A percentile compares a stretch with the other conserved stretches of the same genome.
Evolutionary conservation across 2,113 vertebrate species (phyloP).

Genomic region (Podiceps cristatus): DNA sequence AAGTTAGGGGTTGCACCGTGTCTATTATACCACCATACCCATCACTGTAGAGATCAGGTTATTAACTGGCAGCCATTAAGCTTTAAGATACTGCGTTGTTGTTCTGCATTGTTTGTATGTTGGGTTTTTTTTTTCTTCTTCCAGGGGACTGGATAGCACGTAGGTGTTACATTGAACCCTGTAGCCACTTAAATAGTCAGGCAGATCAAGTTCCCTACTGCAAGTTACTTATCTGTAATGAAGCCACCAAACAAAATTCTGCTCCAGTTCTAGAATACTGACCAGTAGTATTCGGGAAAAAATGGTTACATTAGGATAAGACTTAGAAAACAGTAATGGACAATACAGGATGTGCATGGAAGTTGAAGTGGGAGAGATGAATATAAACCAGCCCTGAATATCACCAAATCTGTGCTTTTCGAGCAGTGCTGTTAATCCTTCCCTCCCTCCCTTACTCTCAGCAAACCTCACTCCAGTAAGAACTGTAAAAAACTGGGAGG

Average conservation of each 20-base stretch:
- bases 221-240: neutral
- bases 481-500: neutral
- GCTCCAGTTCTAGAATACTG: neutral
- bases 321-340: neutral
- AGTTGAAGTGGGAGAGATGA: neutral
- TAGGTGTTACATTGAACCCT: neutral
- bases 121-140: neutral
- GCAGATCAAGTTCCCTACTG: neutral
- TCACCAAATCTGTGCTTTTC: neutral
- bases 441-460: neutral
- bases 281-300: neutral
- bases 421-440: neutral
- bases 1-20: neutral
- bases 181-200: neutral
- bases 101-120: neutral
- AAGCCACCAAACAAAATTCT: neutral
- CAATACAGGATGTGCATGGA: neutral
- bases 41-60: neutral
- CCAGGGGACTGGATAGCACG: neutral
- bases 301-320: neutral
- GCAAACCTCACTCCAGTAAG: neutral
- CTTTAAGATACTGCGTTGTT: neutral
- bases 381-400: neutral
- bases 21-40: neutral
- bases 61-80: neutral